Percentiles rank a stretch among this genome's conserved stretches.
Conservation (phyloP, 2,888 invertebrate genomes). For the Brachypalpus laphriformis region DNA sequence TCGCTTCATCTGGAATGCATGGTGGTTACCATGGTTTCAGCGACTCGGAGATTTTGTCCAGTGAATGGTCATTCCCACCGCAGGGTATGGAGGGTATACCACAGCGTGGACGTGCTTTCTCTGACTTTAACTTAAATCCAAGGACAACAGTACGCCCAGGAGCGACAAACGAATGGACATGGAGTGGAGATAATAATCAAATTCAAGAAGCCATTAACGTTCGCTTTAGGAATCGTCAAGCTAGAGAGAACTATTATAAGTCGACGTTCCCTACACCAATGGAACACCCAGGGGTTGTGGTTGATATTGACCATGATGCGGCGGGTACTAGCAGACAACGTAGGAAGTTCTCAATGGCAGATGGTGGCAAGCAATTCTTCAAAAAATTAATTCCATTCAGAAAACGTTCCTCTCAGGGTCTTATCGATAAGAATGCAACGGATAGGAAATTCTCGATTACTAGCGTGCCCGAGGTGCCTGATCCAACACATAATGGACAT, state of each 20-base stretch:
- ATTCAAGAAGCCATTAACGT: constrained; percentile 82
- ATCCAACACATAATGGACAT: constrained; percentile 72
- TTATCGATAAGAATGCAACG: constrained; percentile 60
- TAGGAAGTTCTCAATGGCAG: constrained; percentile 81
- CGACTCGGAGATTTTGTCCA: constrained; percentile 89
- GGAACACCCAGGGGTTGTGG: constrained; percentile 75
- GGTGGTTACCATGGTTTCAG: constrained; percentile 87
- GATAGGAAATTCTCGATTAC: constrained; percentile 79
- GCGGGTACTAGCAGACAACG: constrained; percentile 75
- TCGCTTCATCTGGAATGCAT: constrained; percentile 77
- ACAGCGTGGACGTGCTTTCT: constrained; percentile 85
- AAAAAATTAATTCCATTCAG: constrained; percentile 81
- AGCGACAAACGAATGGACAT: constrained; percentile 82
- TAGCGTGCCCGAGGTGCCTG: constrained; percentile 79
- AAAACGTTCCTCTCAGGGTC: constrained; percentile 79
- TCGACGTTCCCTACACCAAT: constrained; percentile 72
- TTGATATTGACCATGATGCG: constrained; percentile 77
- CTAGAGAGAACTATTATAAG: constrained; percentile 76
- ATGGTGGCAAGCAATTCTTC: constrained; percentile 78
- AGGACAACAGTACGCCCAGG: constrained; percentile 75
- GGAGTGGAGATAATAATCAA: constrained; percentile 82
- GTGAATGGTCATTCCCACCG: constrained; percentile 86
- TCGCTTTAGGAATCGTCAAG: constrained; percentile 77
- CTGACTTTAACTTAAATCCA: constrained; percentile 83
- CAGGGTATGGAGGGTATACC: constrained; percentile 80